Evolutionary conservation across 2,888 invertebrate genomes (phyloP).

Genomic region (Agrochola macilenta): DNA sequence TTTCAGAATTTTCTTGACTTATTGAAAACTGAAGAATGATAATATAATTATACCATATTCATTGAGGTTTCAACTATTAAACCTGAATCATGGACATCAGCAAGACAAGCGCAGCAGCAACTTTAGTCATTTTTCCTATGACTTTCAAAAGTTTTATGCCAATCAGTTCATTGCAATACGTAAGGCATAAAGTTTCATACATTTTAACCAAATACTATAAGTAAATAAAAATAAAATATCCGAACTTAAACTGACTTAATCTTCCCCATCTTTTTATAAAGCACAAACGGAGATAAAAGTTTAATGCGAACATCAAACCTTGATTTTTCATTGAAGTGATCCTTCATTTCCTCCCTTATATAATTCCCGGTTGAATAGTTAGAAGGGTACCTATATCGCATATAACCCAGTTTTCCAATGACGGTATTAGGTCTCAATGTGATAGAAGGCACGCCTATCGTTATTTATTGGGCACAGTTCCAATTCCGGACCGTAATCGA

Average conservation of each 20-base stretch:
- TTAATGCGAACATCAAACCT: slow-evolving; percentile 43
- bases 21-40: background rate
- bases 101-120: background rate
- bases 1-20: background rate
- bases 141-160: background rate
- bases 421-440: slow-evolving; percentile 58
- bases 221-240: background rate
- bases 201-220: background rate
- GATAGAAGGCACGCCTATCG: slow-evolving; percentile 63
- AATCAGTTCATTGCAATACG: background rate
- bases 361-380: slow-evolving; percentile 45
- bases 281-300: slow-evolving; percentile 42
- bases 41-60: background rate
- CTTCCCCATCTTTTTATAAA: slow-evolving; percentile 28
- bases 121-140: background rate
- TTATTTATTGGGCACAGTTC: slow-evolving; percentile 65
- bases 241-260: slow-evolving; percentile 1
- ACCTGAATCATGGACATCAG: background rate
- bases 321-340: slow-evolving; percentile 54
- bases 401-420: slow-evolving; percentile 60
- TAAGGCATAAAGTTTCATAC: background rate
- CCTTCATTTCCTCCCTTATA: slow-evolving; percentile 47
- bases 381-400: slow-evolving; percentile 48
- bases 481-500: slow-evolving; percentile 60
- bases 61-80: background rate